A percentile compares a stretch with the other conserved stretches of the same genome.
These are phyloP conservation scores for Netta rufina DNA, from an alignment of 2,797 vertebrate species.

Conservation along the genomic window DNA sequence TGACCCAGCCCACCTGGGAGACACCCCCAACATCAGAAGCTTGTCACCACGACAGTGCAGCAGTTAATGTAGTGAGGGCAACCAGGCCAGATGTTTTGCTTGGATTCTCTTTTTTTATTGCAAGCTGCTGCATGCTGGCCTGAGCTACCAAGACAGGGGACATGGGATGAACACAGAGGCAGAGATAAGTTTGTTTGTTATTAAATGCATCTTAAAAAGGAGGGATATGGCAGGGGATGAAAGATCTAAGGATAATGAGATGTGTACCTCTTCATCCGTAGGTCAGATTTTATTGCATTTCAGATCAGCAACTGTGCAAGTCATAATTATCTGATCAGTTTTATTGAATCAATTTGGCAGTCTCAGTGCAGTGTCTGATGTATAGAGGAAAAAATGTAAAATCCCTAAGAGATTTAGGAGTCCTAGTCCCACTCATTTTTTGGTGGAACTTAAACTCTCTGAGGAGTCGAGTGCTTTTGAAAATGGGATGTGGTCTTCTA, in stretches of 20 bases:
- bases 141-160: background rate
- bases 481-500: background rate
- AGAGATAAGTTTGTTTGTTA: background rate
- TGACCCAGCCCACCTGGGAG: background rate
- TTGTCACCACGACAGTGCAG: background rate
- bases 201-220: background rate
- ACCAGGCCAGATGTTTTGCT: slow-evolving; percentile 16
- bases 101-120: background rate
- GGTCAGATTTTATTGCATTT: slow-evolving; percentile 61
- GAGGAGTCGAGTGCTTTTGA: slow-evolving; percentile 17
- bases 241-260: slow-evolving; percentile 28
- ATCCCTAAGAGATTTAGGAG: slow-evolving; percentile 18
- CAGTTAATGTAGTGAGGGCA: background rate
- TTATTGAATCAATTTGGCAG: slow-evolving; percentile 62
- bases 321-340: slow-evolving; percentile 43
- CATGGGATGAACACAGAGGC: background rate
- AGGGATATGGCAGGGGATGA: background rate
- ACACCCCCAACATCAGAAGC: background rate
- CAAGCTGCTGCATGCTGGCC: background rate
- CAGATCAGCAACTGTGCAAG: slow-evolving; percentile 19
- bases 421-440: background rate
- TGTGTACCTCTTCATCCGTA: slow-evolving; percentile 10
- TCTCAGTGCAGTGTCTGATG: background rate
- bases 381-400: background rate
- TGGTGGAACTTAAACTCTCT: slow-evolving; percentile 8